A percentile compares a stretch with the other conserved stretches of the same genome.
Evolutionary conservation across 2,113 vertebrate genomes (phyloP).

Genomic region (Fulica atra): DNA sequence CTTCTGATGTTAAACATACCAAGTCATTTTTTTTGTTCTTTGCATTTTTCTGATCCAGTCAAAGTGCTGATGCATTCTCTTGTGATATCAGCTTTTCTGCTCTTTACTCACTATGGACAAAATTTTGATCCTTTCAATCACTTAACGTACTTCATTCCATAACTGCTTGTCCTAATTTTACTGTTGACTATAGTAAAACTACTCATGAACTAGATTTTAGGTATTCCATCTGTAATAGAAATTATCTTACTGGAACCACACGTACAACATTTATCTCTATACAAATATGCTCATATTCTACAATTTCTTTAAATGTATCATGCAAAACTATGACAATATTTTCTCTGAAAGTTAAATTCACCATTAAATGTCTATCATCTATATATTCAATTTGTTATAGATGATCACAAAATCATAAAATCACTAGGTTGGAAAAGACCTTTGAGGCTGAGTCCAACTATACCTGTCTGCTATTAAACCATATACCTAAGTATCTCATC

Average conservation of each 20-base stretch:
- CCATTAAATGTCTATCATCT: neutral
- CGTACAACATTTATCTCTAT: neutral
- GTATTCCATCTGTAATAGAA: neutral
- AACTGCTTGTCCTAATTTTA: neutral
- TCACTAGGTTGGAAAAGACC: too few species aligned
- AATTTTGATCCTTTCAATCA: neutral
- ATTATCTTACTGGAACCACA: neutral
- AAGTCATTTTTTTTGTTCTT: neutral
- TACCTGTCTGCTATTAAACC: too few species aligned
- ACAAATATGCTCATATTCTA: neutral
- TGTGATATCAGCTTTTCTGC: neutral
- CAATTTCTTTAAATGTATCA: neutral
- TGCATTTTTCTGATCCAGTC: neutral
- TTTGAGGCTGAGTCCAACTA: too few species aligned
- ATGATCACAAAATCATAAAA: neutral
- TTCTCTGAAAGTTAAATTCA: neutral
- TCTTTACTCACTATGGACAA: neutral
- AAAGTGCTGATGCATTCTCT: neutral
- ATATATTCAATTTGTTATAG: neutral
- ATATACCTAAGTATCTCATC: too few species aligned
- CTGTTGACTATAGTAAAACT: neutral
- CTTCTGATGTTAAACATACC: neutral
- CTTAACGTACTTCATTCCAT: neutral
- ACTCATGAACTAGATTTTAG: neutral
- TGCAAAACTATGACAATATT: neutral